A percentile compares a stretch with the other conserved stretches of the same genome.
Conservation (phyloP, 2,797 vertebrate species). For the Myiotriccus ornatus region DNA sequence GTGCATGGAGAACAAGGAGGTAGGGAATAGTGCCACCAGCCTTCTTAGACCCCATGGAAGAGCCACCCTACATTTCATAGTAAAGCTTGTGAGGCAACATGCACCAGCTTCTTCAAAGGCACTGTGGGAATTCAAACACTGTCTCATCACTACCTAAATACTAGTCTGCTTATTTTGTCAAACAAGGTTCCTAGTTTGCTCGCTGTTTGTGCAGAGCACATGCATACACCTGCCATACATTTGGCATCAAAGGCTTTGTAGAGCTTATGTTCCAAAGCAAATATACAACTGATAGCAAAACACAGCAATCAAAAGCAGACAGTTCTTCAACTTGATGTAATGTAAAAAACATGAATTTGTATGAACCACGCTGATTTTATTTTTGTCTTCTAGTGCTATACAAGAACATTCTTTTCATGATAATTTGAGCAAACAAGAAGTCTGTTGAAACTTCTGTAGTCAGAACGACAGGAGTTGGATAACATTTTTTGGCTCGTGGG, state of each 20-base stretch:
- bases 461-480: background rate
- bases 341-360: constrained; percentile 41
- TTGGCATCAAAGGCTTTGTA: constrained; percentile 40
- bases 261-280: constrained; percentile 48
- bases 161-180: background rate
- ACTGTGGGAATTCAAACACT: background rate
- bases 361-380: background rate
- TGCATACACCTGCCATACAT: constrained; percentile 31
- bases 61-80: background rate
- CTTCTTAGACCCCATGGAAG: background rate
- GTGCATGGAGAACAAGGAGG: background rate
- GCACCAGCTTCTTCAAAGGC: background rate
- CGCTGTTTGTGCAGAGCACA: background rate
- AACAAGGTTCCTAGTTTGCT: background rate
- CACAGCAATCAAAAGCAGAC: constrained; percentile 57
- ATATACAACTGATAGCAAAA: constrained; percentile 51
- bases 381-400: constrained; percentile 17
- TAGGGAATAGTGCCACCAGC: background rate
- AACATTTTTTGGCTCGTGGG: background rate
- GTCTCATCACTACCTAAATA: background rate
- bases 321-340: constrained; percentile 39
- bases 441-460: constrained; percentile 21
- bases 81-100: background rate
- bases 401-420: constrained; percentile 8
- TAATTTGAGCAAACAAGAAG: constrained; percentile 27